Evolutionary conservation across 2,888 invertebrate genomes (phyloP).

Genomic region (Oxycera nigricornis): DNA sequence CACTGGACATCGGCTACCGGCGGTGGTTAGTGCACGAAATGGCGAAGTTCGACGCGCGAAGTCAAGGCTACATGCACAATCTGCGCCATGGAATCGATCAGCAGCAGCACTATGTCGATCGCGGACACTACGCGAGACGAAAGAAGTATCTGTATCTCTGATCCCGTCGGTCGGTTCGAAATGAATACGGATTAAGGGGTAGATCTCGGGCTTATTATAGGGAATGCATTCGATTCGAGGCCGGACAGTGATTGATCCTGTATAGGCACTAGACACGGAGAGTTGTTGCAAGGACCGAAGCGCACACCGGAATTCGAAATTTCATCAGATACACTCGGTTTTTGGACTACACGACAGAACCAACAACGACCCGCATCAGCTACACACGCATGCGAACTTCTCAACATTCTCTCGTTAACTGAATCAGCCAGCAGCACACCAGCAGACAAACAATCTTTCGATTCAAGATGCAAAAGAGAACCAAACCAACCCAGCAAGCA

Average conservation of each 20-base stretch:
- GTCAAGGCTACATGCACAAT: constrained; percentile 4
- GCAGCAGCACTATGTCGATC: neutral
- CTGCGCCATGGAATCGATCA: neutral
- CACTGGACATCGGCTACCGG: constrained; percentile 12
- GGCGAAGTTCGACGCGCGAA: neutral
- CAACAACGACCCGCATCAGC: neutral
- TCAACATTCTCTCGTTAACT: constrained; percentile 60
- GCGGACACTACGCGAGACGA: neutral
- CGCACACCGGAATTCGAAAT: constrained; percentile 2
- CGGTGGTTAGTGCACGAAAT: neutral
- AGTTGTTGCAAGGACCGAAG: constrained; percentile 20
- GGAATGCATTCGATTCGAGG: neutral
- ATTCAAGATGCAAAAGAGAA: neutral
- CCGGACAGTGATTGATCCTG: too few relatives aligned
- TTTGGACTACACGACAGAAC: constrained; percentile 1
- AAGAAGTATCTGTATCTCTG: neutral
- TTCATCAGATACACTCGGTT: constrained; percentile 19
- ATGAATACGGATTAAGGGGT: neutral
- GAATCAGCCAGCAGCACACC: constrained; percentile 47
- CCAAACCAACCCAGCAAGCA: constrained; percentile 1
- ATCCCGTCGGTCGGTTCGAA: neutral
- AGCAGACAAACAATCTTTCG: constrained; percentile 1
- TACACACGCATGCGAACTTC: constrained; percentile 53
- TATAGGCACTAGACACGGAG: neutral
- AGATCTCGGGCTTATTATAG: neutral